These are phyloP conservation scores for Silurus glanis DNA, from an alignment of 2,113 vertebrate genomes.

Conservation along the genomic window DNA sequence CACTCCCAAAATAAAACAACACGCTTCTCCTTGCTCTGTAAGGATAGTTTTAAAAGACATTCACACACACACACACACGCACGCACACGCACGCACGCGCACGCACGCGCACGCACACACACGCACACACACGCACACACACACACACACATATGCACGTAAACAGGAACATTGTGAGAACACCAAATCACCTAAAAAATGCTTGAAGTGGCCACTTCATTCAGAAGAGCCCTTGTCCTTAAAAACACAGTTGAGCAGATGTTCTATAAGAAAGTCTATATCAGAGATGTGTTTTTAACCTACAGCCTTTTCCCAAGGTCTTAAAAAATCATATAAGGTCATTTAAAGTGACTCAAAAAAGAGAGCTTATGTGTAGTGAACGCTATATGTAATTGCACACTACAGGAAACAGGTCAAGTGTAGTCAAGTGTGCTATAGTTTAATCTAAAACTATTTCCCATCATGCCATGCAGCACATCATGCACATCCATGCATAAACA, in stretches of 20 bases:
- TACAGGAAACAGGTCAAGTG: background rate
- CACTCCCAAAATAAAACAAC: constrained; percentile 10
- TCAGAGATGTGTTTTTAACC: background rate
- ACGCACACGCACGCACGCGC: background rate
- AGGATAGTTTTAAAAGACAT: background rate
- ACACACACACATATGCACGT: background rate
- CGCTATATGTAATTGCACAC: background rate
- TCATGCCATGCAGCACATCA: constrained; percentile 79
- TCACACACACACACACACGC: background rate
- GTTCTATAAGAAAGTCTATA: background rate
- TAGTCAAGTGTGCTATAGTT: background rate
- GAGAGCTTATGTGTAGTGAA: background rate
- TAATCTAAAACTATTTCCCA: constrained; percentile 57
- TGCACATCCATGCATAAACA: constrained; percentile 59
- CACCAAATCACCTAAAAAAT: background rate
- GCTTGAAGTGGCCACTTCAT: background rate
- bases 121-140: background rate
- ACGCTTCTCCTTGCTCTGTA: background rate
- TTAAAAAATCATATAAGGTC: background rate
- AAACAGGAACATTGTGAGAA: background rate
- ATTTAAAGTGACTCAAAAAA: background rate
- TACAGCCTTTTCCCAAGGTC: background rate
- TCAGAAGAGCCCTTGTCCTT: background rate
- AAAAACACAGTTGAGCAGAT: background rate
- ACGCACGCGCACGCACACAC: no score